Evolutionary conservation across 2,888 invertebrate species (phyloP), one percentile per base, ranked within the genome.

Genomic region (Tetrapedia diversipes): DNA sequence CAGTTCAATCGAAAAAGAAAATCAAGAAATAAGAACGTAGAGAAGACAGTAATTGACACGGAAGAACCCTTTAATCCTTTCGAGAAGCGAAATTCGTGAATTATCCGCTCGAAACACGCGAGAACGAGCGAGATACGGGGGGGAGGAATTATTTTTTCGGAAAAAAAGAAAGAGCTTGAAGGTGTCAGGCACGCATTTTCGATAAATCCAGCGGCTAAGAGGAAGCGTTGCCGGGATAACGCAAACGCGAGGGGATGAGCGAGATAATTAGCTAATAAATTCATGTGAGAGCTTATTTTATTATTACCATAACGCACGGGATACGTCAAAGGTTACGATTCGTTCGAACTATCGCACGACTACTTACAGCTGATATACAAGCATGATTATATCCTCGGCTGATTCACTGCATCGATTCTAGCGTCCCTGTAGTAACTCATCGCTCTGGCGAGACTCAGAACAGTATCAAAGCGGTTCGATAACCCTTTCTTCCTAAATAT

Each of bases 221-320:
- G 64, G 53, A 45, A 65, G 51, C 65, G 60, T 49, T 24, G 51
- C 16, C 37, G 34, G 34, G 22, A 41, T 63, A 57, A 53, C 57
- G 29, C 63, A 22, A 47, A 45, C 37, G 45, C 19, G 34, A 49
- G 29, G 56, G 61, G 32, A 61, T 67, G 63, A 71, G 63, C 56
- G 43, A 19, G 67, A 72, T 73, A 73, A 77, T 77, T 77, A 77
- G 73, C 69, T 74, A 49, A 77, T 77, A 77, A 77, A 77, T 77
- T 77, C 60, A 27, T 39, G 53, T 43, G 39, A 49, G 51, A 53
- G 69, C 74, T 77, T 75, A 75, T 77, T 77, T 77, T 77, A 77
- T 77, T 77, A 70, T 69, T 77, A 66, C 53, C 69, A 66, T 75
- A 77, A 77, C 61, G 77, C 77, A 77, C 66, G 61, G 57, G 63